Percentiles rank a stretch among this genome's conserved stretches.
These are phyloP conservation scores for Oreochromis tanganicae DNA, from an alignment of 2,113 vertebrate species.

Conservation along the genomic window DNA sequence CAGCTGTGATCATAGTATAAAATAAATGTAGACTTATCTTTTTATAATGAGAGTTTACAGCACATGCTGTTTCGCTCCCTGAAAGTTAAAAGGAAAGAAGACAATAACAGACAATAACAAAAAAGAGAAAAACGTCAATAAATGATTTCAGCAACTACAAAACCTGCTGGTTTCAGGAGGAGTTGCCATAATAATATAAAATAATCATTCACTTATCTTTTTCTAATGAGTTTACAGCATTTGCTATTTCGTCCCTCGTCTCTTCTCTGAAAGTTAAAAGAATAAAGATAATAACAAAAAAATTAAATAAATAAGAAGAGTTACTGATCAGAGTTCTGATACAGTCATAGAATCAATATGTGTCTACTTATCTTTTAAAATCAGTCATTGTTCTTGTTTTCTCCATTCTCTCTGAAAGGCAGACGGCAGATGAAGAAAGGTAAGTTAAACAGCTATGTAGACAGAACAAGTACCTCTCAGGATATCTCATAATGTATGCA, in stretches of 20 bases:
- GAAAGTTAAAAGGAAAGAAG: not conserved
- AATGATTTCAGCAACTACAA: not conserved
- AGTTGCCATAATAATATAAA: not conserved
- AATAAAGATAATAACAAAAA: not conserved
- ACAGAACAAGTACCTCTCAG: not conserved
- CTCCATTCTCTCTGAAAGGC: not conserved
- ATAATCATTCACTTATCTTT: not conserved
- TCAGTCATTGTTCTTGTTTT: accelerated
- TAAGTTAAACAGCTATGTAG: not conserved
- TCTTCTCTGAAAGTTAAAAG: not conserved
- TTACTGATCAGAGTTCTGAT: not conserved
- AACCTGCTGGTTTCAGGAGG: accelerated
- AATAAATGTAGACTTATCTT: not conserved
- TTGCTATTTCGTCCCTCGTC: accelerated
- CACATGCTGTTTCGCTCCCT: not conserved
- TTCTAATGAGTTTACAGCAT: not conserved
- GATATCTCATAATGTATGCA: accelerated
- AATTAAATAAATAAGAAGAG: not conserved
- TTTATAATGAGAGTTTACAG: not conserved
- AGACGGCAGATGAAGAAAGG: accelerated
- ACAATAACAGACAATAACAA: not conserved
- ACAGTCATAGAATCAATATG: not conserved
- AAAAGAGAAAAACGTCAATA: not conserved
- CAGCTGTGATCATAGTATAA: not conserved
- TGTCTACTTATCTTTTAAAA: not conserved